These are phyloP conservation scores for Astyanax mexicanus DNA, from an alignment of 2,797 vertebrate genomes.

Conservation along the genomic window DNA sequence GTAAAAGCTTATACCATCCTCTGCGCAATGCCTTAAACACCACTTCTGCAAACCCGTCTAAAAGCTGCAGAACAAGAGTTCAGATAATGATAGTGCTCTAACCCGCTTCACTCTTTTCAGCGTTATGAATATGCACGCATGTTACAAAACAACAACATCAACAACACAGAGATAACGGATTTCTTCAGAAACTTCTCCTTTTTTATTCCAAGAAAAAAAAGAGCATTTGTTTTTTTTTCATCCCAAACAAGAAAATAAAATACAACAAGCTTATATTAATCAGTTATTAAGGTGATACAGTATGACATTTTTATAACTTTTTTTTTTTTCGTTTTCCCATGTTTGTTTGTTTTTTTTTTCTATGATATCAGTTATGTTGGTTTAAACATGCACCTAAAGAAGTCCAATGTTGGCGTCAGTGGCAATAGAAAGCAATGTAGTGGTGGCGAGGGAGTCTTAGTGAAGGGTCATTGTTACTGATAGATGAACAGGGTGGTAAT, in stretches of 20 bases:
- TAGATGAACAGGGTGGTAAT: slow-evolving; percentile 28
- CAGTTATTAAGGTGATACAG: slow-evolving; percentile 83
- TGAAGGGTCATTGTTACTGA: slow-evolving; percentile 64
- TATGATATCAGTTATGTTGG: slow-evolving; percentile 80
- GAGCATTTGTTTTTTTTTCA: slow-evolving; percentile 80
- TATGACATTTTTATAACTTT: slow-evolving; percentile 79
- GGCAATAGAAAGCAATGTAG: slow-evolving; percentile 61
- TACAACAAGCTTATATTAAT: slow-evolving; percentile 87
- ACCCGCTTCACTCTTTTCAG: background rate
- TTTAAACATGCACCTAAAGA: slow-evolving; percentile 88
- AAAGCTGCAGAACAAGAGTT: background rate
- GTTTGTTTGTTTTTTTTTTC: slow-evolving; percentile 75
- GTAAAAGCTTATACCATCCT: no score
- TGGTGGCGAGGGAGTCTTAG: slow-evolving; percentile 55
- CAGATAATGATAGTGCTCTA: background rate
- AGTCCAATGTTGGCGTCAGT: slow-evolving; percentile 76
- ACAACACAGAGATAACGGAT: slow-evolving; percentile 17
- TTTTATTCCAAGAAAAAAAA: slow-evolving; percentile 86
- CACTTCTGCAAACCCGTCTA: background rate
- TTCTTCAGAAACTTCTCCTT: slow-evolving; percentile 82
- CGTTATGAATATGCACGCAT: background rate
- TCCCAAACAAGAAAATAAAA: slow-evolving; percentile 84
- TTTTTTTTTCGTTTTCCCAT: slow-evolving; percentile 65
- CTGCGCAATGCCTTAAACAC: background rate
- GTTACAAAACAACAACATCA: slow-evolving; percentile 3